Base-by-base conservation (phyloP, 2,797 vertebrate species). In the Gymnodraco acuticeps region DNA sequence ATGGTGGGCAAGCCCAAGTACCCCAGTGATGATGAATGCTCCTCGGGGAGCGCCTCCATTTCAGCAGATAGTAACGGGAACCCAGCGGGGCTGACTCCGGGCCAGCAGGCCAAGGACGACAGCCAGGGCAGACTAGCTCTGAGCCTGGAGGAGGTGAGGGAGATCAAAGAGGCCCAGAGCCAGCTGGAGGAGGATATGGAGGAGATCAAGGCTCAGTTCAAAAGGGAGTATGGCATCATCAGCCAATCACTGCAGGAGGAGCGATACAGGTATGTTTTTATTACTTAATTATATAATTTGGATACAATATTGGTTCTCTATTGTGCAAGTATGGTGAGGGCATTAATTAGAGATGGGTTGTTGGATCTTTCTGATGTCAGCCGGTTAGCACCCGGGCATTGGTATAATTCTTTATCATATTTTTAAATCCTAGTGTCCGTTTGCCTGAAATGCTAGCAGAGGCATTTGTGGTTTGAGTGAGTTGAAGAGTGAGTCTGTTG, bases 1-100 rank as follows among this genome's bases (percentile, higher is more conserved):
- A 92, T 96, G 38, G 96, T 98, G 68, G 94, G 94, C 84, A 98
- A 97, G 69, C 89, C 96, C 42, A 98, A 97, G 82, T 97, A 98
- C 0, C 93, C 95, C 87, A 99, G 97, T 1, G 97, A 99, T 1
- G 98, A 99, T 1, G 97, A 99, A 68, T 97, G 96, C 82, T 99
- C 98, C 1, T 97, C 96, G 0, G 97, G 92, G 70, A 94, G 92
- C 11, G 97, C 97, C 0, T 98, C 97, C 0, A 95, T 95, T 77
- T 99, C 97, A 0, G 96, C 95, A 0, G 98, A 98, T 16, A 98
- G 97, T 65, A 98, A 97, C 0, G 96, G 97, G 33, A 96, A 96
- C 87, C 89, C 92, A 51, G 90, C 91, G 2, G 93, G 63, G 7
- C 64, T 87, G 88, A 0, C 88, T 56, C 2, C 48, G 90, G 88